Evolutionary conservation across 2,888 invertebrate genomes (phyloP), one percentile per base, ranked within the genome.

Genomic region (Monoplex corrugatus): DNA sequence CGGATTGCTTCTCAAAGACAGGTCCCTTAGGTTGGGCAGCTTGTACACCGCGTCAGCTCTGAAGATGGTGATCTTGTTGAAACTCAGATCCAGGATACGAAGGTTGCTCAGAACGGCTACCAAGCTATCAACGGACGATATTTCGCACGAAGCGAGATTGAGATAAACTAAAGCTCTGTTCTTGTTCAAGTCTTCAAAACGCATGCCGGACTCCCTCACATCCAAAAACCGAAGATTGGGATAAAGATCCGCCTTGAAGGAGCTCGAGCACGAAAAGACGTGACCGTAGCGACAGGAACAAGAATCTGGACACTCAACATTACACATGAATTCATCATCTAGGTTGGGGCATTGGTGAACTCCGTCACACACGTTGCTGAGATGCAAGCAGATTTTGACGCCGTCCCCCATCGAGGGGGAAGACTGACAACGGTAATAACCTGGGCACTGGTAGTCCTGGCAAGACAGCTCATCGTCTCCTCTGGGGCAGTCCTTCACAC

Each of bases 341-440:
- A 5, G 13, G 32, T n/a, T 44, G 32, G 82, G 82, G n/a, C 82
- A 83, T 6, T 83, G 82, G 45, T n/a, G 13, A 44, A 83, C 82
- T 32, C 82, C 82, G 45, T 83, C 82, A 83, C 82, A 83, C 45
- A 83, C 45, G n/a, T 45, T 44, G 13, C 45, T 19, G 32, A 45
- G 5, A 28, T 83, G 82, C 45, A 83, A 13, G 35, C 82, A 83
- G 5, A 83, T 43, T 10, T 43, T 80, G 6, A 40, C 78, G 28
- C 6, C 78, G 6, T 23, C 78, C 23, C 6, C 78, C 28, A 6
- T 43, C 6, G 2, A 10, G 43, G 10, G 1, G 43, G 82, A 83
- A 44, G 32, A 10, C 5, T 13, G n/a, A 32, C 82, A 83, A 3
- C 82, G 82, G 82, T 83, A 83, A 45, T 45, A 83, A 28, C 82